Evolutionary conservation across 2,888 invertebrate genomes (phyloP), one percentile per base, ranked within the genome.

Genomic region (Stenoptilia bipunctidactyla): DNA sequence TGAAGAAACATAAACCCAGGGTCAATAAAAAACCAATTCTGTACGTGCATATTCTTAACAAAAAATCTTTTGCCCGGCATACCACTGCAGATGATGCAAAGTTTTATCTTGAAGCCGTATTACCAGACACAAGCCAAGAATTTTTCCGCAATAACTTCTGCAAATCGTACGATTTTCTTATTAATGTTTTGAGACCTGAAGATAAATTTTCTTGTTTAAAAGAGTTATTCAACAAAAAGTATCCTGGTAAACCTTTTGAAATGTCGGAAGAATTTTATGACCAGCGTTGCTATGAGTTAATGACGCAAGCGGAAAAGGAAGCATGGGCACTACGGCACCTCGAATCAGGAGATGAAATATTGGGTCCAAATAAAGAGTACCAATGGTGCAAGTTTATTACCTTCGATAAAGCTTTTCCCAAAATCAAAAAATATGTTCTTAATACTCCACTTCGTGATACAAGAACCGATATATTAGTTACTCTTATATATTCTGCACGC

Each of bases 281-380:
- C 0, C 41, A 39, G 3, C 25, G 49, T 1, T 61, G 51, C 39
- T 64, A 57, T 42, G 41, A 51, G 15, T 42, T 68, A 13, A 61
- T 74, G 53, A 61, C 61, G 5, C n/a, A 15, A 10, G 49, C 56
- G 13, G 58, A 69, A 38, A 55, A 42, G 44, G 65, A 72, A 50
- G 33, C 40, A 34, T 73, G 72, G 72, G 69, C 70, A n/a, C 44
- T 68, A 13, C 43, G 46, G 14, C 59, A 73, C 27, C 45, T 72
- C 39, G 53, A 58, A 27, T 55, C 49, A 39, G 51, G 51, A 25
- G 45, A 50, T 20, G 69, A 67, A 39, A 38, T 63, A 15, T 42
- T 63, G 10, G 66, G 64, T 2, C 43, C 30, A 14, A 59, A 58
- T 10, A 47, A 51, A 25, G 58, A 65, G 45, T 72, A 55, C 42